Percentiles rank a stretch among this genome's conserved stretches.
Evolutionary conservation across 2,888 invertebrate species (phyloP).

Genomic region (Epirrita christyi): DNA sequence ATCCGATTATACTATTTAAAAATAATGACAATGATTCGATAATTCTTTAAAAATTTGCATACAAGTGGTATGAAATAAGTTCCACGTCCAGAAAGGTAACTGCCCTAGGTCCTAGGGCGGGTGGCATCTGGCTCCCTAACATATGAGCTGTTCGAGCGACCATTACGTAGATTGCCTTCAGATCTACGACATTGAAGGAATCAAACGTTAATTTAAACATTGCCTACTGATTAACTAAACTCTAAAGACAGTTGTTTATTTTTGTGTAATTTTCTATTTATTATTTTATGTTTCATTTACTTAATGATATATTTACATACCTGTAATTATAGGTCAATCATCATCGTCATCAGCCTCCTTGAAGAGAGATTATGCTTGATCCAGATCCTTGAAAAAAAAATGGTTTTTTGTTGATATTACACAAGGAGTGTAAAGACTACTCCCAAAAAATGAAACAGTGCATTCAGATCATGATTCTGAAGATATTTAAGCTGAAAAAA

Average conservation of each 20-base stretch:
- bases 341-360: too few relatives aligned
- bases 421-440: too few relatives aligned
- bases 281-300: neutral
- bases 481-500: too few relatives aligned
- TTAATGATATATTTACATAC: too few relatives aligned
- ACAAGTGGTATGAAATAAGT: neutral
- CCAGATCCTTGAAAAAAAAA: too few relatives aligned
- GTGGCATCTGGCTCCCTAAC: slow-evolving; percentile 36
- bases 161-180: slow-evolving; percentile 40
- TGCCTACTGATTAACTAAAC: slow-evolving; percentile 20
- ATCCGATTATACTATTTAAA: too few relatives aligned
- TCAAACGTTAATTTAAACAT: slow-evolving; percentile 28
- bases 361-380: too few relatives aligned
- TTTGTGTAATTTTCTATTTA: neutral
- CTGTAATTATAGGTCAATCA: too few relatives aligned
- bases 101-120: slow-evolving; percentile 8
- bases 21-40: too few relatives aligned
- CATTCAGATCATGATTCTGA: too few relatives aligned
- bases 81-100: slow-evolving; percentile 12
- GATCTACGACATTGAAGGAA: slow-evolving; percentile 13
- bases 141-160: slow-evolving; percentile 38
- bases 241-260: neutral
- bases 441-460: too few relatives aligned
- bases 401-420: too few relatives aligned
- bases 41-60: neutral